These are phyloP conservation scores for Syngnathus scovelli DNA, from an alignment of 2,113 vertebrate genomes.

Conservation along the genomic window DNA sequence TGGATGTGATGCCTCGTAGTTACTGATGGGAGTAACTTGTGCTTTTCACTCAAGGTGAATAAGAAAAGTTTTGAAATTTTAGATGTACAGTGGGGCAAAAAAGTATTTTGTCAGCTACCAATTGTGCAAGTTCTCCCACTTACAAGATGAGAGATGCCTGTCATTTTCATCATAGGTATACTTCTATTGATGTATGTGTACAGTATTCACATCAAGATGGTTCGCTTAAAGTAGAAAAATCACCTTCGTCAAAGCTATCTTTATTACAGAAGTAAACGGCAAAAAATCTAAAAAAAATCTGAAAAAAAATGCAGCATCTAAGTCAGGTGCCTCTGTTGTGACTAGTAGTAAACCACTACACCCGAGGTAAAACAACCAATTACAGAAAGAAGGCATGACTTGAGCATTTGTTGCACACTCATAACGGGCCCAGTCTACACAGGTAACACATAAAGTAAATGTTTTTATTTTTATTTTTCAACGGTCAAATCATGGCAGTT, in stretches of 20 bases:
- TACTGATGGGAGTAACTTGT: neutral
- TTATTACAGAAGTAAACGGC: no score
- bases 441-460: neutral
- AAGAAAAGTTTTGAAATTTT: neutral
- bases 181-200: no score
- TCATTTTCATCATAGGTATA: neutral
- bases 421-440: neutral
- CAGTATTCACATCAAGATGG: neutral
- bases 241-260: no score
- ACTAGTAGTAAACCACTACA: neutral
- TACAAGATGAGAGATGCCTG: no score
- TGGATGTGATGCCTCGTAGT: constrained; percentile 26
- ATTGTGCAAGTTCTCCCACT: no score
- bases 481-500: neutral
- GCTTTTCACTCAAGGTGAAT: neutral
- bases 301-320: neutral
- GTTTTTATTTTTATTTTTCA: neutral
- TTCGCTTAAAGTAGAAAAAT: neutral
- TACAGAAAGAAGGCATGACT: neutral
- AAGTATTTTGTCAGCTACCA: no score
- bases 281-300: no score
- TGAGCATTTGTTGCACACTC: neutral
- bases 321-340: neutral
- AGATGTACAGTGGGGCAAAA: no score
- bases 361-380: neutral